Percentiles rank a stretch among this genome's conserved stretches.
Evolutionary conservation across 2,113 vertebrate species (phyloP).

Genomic region (Corydoras sp.): DNA sequence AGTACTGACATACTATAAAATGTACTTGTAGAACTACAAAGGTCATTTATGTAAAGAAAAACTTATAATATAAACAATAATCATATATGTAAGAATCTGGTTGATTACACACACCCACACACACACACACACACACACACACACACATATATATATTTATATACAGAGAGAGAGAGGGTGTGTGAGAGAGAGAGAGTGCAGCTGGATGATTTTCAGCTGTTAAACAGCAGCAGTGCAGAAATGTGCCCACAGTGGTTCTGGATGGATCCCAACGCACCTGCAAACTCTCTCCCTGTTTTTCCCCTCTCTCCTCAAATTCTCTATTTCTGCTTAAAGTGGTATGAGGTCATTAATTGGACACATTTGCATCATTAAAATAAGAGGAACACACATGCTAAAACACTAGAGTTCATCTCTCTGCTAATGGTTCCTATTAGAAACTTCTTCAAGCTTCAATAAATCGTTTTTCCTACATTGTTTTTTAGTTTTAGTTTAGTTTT

Average conservation of each 20-base stretch:
- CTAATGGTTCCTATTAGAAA: too few species aligned
- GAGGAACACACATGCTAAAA: constrained; percentile 25
- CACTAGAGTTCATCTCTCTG: neutral
- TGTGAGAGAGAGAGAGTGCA: constrained; percentile 14
- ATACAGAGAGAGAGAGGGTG: neutral
- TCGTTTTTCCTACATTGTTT: too few species aligned
- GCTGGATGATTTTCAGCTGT: constrained; percentile 44
- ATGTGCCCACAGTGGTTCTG: constrained; percentile 50
- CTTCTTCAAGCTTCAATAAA: too few species aligned
- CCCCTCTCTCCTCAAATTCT: constrained; percentile 11
- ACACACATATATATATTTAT: constrained; percentile 24
- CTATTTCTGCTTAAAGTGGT: constrained; percentile 41
- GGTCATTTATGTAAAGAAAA: too few species aligned
- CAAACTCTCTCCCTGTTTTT: constrained; percentile 41
- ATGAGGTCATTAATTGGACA: constrained; percentile 59
- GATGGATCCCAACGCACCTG: constrained; percentile 56
- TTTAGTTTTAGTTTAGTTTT: too few species aligned
- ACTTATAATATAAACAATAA: too few species aligned
- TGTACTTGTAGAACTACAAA: too few species aligned
- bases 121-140: too few species aligned
- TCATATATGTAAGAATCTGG: too few species aligned
- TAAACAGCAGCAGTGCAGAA: constrained; percentile 44
- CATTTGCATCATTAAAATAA: constrained; percentile 49
- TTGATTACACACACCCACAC: too few species aligned
- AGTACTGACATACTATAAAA: constrained; percentile 28